Base-by-base conservation (phyloP, 2,888 invertebrate species). In the Drosophila macrospina region DNA sequence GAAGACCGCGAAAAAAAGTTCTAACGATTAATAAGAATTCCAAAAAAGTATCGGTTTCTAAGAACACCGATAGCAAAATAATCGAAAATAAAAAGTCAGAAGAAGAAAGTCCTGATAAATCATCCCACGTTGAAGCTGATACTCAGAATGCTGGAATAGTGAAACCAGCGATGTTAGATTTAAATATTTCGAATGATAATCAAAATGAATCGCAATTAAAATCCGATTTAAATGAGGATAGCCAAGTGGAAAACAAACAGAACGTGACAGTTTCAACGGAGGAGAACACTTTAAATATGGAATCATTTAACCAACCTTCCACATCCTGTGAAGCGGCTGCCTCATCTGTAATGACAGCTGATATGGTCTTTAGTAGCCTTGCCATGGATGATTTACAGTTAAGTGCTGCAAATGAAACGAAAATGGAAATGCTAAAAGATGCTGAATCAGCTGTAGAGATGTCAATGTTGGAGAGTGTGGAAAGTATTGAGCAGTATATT, bases 1-100 rank as follows among this genome's bases (percentile, higher is more conserved):
- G 52, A 5, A 54, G 41, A 41, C 52, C 52, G 13, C 30, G 20
- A 4, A 54, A 54, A 20, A 39, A 7, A 41, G 34, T 15, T 5
- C 5, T 3, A n/a, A n/a, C 28, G 8, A 28, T 7, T 28, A 6
- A 37, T 20, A 26, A 3, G 7, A 26, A n/a, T 26, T 24, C 11
- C 5, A 5, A 11, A 13, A 20, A 16, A 5, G 4, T 4, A 4
- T 2, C 5, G 4, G 47, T 16, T 16, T 11, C 30, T 30, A 7
- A 7, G 3, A 47, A 16, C 10, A 0, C 6, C 11, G 26, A 37
- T 26, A 37, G 26, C 11, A n/a, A n/a, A 28, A 24, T 13, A n/a
- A 28, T 39, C 15, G 39, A 52, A 7, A 52, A 20, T 3, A 28
- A 20, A 20, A 54, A n/a, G 1, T 13, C 39, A 13, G 5, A 2